Base-by-base conservation (phyloP, 1,140 invertebrate genomes). In the Colletes latitarsis region DNA sequence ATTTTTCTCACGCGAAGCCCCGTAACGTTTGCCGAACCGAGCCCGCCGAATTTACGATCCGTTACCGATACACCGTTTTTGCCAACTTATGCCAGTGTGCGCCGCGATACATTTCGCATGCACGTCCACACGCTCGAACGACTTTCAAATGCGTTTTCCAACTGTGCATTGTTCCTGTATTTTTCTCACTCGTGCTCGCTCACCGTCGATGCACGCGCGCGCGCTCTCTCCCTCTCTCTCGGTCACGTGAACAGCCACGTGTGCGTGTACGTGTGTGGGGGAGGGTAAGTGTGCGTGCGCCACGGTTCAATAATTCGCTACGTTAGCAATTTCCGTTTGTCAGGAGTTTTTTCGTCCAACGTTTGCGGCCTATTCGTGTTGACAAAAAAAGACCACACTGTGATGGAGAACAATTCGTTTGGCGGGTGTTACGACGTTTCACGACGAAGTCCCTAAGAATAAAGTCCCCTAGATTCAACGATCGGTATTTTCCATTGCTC, bases 281-380 rank as follows among this genome's bases (percentile, higher is more conserved):
- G 17, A 49, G 19, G 17, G 55, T 75, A 43, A 43, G 52, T 68
- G 77, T 52, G 55, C 21, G 77, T 70, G 70, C 62, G 78, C 63
- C 82, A 84, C 71, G 86, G 82, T 87, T 87, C 85, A 75, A 87
- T 87, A 84, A 87, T 87, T 87, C 86, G 75, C 64, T 39, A 52
- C 70, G 82, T 82, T 86, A 64, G 78, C 82, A 79, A 87, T 87
- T 87, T 87, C 82, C 84, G 84, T 77, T 83, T 77, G 74, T 62
- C 77, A 60, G 75, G 57, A 82, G 43, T 83, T 77, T 81, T n/a
- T 83, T 86, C 69, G 63, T 55, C 17, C 62, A 9, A 55, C 41
- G 19, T 30, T 10, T 1, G 4, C 0, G 57, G 4, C 21, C 30
- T 49, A 46, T 8, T 57, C 12, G 5, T 6, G 3, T 76, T 76